A percentile compares a stretch with the other conserved stretches of the same genome.
Conservation (phyloP, 2,888 invertebrate genomes). For the Luffia ferchaultella region DNA sequence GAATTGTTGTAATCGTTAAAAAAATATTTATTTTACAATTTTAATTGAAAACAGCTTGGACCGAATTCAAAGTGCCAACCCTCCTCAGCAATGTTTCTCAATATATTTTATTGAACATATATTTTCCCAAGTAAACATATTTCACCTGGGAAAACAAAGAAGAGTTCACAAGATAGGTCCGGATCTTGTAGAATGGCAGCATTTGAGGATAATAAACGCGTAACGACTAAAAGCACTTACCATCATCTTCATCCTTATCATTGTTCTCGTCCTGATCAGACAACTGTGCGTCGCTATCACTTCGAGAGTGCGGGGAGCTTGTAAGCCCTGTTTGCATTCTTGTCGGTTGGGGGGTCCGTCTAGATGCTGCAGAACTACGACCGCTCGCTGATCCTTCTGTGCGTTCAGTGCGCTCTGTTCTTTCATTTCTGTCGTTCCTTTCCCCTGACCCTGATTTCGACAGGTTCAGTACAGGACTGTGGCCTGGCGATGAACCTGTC, state of each 20-base stretch:
- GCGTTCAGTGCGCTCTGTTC: slow-evolving; percentile 63
- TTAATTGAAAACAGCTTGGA: too few relatives aligned
- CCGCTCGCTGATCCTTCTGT: slow-evolving; percentile 60
- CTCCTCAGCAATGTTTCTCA: too few relatives aligned
- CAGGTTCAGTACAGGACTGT: slow-evolving; percentile 91
- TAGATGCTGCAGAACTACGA: slow-evolving; percentile 66
- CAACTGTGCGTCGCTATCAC: slow-evolving; percentile 86
- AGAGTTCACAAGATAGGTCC: too few relatives aligned
- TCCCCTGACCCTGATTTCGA: slow-evolving; percentile 88
- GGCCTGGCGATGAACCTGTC: slow-evolving; percentile 84
- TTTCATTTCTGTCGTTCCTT: slow-evolving; percentile 65
- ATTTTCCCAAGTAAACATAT: too few relatives aligned
- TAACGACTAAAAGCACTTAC: slow-evolving; percentile 64
- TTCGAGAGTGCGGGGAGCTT: slow-evolving; percentile 71
- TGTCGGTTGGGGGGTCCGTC: slow-evolving; percentile 68
- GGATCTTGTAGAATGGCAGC: too few relatives aligned
- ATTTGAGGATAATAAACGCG: too few relatives aligned
- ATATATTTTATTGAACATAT: too few relatives aligned
- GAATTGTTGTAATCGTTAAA: too few relatives aligned
- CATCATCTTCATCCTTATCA: slow-evolving; percentile 84
- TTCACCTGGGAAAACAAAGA: too few relatives aligned
- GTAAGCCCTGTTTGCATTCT: slow-evolving; percentile 58
- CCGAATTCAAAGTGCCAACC: too few relatives aligned
- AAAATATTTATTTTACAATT: too few relatives aligned
- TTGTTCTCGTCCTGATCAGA: slow-evolving; percentile 88